A percentile compares a stretch with the other conserved stretches of the same genome.
Conservation (phyloP, 2,797 vertebrate species). For the Poecilia velifera region DNA sequence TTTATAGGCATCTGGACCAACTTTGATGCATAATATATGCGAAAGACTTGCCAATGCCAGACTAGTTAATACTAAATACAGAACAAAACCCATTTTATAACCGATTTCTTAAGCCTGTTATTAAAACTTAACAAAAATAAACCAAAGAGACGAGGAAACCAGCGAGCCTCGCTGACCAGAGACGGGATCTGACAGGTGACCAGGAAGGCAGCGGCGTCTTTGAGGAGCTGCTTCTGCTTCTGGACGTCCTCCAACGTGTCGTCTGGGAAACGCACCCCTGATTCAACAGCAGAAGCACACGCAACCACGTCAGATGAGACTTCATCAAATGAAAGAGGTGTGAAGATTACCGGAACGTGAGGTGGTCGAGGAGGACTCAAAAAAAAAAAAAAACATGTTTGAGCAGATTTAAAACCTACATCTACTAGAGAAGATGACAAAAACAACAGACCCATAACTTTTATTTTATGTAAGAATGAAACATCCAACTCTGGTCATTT, state of each 20-base stretch:
- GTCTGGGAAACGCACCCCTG: slow-evolving; percentile 94
- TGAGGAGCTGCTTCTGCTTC: slow-evolving; percentile 96
- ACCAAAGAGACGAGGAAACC: neutral
- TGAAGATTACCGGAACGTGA: neutral
- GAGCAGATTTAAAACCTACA: neutral
- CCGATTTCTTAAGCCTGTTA: neutral
- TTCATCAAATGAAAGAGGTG: too few species aligned
- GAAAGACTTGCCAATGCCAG: neutral
- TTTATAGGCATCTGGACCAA: neutral
- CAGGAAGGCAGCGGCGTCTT: slow-evolving; percentile 92
- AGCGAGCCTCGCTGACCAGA: slow-evolving; percentile 83
- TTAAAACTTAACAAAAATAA: neutral
- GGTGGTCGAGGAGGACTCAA: neutral
- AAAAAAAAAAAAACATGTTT: neutral
- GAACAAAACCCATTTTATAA: neutral
- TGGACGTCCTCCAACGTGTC: slow-evolving; percentile 87
- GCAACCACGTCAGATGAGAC: neutral
- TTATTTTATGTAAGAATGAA: neutral
- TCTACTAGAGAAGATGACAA: neutral
- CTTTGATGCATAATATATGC: neutral
- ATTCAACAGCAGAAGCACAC: slow-evolving; percentile 12
- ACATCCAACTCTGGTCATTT: neutral
- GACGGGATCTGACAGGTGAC: slow-evolving; percentile 96
- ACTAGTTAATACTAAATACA: neutral
- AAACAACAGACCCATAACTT: neutral